Conservation (phyloP, 2,888 invertebrate genomes). For the Drosophila flavopinicola region DNA sequence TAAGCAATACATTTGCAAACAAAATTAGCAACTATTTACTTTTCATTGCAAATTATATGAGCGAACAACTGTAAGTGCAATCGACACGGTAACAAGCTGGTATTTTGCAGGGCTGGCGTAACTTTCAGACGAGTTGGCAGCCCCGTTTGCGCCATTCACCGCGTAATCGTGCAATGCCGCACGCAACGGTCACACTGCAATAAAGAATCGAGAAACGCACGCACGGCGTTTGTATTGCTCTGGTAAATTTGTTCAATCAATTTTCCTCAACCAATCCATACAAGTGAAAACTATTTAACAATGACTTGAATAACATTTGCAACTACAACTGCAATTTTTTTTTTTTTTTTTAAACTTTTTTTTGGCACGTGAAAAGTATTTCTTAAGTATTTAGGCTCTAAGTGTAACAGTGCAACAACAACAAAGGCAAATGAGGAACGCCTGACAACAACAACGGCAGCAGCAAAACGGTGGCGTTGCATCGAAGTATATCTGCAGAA, state of each 20-base stretch:
- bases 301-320: constrained; percentile 62
- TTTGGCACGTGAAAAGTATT: constrained; percentile 72
- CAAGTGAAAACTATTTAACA: constrained; percentile 47
- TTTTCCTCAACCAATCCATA: constrained; percentile 18
- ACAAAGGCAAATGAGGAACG: constrained; percentile 46
- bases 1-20: too few species aligned
- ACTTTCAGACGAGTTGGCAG: constrained; percentile 13
- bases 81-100: too few species aligned
- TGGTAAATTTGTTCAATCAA: constrained; percentile 49
- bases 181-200: constrained; percentile 46
- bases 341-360: constrained; percentile 60
- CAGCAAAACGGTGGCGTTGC: constrained; percentile 24
- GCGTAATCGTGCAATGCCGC: background rate
- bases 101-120: background rate
- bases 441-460: constrained; percentile 30
- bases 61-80: too few species aligned
- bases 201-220: constrained; percentile 40
- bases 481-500: too few species aligned
- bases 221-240: constrained; percentile 52
- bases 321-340: constrained; percentile 35
- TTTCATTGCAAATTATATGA: too few species aligned
- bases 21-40: too few species aligned
- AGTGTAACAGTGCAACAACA: constrained; percentile 56
- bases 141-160: constrained; percentile 12
- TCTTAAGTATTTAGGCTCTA: constrained; percentile 61